Evolutionary conservation across 2,113 vertebrate species (phyloP), one percentile per base, ranked within the genome.

Genomic region (Alectura lathami): DNA sequence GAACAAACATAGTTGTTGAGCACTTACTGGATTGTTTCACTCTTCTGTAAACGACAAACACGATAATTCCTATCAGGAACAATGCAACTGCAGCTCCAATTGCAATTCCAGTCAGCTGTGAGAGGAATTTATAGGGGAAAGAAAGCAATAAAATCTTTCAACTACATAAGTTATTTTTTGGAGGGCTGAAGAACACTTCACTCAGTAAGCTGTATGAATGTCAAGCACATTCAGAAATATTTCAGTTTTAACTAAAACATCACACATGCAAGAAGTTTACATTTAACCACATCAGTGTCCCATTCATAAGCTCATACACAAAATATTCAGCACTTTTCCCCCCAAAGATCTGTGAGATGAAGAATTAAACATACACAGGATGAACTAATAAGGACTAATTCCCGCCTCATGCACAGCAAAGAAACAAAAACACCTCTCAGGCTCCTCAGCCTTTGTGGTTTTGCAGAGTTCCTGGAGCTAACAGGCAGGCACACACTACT

Each of bases 21-120:
- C 63, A 98, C 99, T 98, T 94, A 99, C 98, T 98, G 8, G 98
- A 97, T 11, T 83, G 97, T 48, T 94, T 98, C 95, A 98, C 76
- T 97, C 96, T 98, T 95, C 98, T 97, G 91, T 98, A 98, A 59
- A 98, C 48, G 10, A 99, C 92, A 56, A 98, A 98, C 53, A 98
- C 73, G 5, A 98, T 51, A 17, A 98, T n/a, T 18, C 98, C 98
- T 27, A 98, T 72, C 1, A 99, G 72, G 2, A 96, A 86, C 34
- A 98, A 85, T 0, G 98, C 97, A 0, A 97, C 94, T 17, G 95
- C 96, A 20, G 97, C 98, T 82, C 98, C 99, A 8, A 99, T 97
- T 20, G 98, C 94, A 89, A 99, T 97, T 36, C 98, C 98, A 0
- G 97, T 97, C 96, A 98, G 97, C 99, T 99, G 93, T 16, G 14